A percentile compares a stretch with the other conserved stretches of the same genome.
Evolutionary conservation across 2,888 invertebrate genomes (phyloP).

Genomic region (Entomobrya proxima): DNA sequence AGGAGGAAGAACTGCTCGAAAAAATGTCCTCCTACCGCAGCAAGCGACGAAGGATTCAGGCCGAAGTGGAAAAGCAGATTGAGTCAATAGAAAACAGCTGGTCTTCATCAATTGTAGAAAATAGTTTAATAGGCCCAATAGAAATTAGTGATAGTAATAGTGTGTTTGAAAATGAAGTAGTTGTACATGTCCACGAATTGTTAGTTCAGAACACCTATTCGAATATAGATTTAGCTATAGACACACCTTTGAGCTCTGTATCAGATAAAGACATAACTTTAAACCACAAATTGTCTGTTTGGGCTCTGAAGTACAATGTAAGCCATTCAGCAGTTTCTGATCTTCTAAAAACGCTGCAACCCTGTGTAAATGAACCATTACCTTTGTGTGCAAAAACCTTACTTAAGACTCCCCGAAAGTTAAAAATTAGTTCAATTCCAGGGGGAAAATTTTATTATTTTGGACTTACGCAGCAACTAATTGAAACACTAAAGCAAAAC

Average conservation of each 20-base stretch:
- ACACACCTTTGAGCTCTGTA: not conserved
- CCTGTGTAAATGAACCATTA: not conserved
- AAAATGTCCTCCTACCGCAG: not conserved
- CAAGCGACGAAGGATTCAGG: not conserved
- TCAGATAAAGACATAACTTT: not conserved
- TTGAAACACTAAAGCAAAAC: no score
- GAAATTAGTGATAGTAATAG: not conserved
- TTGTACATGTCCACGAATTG: not conserved
- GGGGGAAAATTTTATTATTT: conserved; percentile 59
- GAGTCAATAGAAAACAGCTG: not conserved
- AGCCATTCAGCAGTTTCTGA: conserved; percentile 45
- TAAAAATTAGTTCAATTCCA: not conserved
- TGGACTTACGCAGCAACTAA: no score
- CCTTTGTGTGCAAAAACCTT: conserved; percentile 35
- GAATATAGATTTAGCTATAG: not conserved
- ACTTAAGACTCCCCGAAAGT: conserved; percentile 34
- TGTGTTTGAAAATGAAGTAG: not conserved
- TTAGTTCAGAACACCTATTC: not conserved
- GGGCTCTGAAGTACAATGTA: conserved; percentile 56
- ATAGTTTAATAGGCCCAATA: not conserved
- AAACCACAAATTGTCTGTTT: conserved; percentile 17
- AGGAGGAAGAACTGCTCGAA: conserved; percentile 31
- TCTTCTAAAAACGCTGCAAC: conserved; percentile 11
- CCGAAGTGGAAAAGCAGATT: not conserved
- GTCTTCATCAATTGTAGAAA: not conserved